Base-by-base conservation (phyloP, 2,888 invertebrate species). In the Drosophila neotestacea region DNA sequence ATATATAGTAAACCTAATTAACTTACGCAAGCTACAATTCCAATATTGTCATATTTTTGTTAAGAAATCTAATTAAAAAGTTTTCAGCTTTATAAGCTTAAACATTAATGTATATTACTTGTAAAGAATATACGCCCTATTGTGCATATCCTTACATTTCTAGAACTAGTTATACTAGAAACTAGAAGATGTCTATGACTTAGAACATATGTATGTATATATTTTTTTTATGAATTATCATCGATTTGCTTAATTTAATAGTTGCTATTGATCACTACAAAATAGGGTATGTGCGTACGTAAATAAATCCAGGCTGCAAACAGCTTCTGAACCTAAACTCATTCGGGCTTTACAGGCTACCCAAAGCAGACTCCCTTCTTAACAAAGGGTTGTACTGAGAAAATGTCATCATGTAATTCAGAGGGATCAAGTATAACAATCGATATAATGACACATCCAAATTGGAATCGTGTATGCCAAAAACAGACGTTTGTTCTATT, bases 181-280 rank as follows among this genome's bases (percentile, higher is more conserved):
- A 10, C 10, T 48, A 32, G 32, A 48, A 32, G 16, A 16, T 32
- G 13, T 13, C 48, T 48, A 48, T 32, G 10, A 16, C 47, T 48
- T 32, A 2, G 10, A 10, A 10, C 48, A 48, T 10, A 41, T 9
- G 1, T 41, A 41, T 16, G 6, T 16, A 22, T 22, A 22, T 32
- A 16, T 16, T 1, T 16, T 16, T 16, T 16, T 48, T 48, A 16
- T 32, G 1, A 4, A 9, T 9, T 41, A 41, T 16, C 16, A 9
- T 41, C 0, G 16, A 41, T 16, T 41, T 41, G 22, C 9, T 10
- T 16, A 32, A 9, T 2, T 32, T 5, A 28, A 28, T 32, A 32
- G 13, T 32, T 32, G 5, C 47, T 32, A 32, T 32, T 32, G 9
- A 32, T 32, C 10, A 48, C 48, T 48, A 11, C 32, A 48, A 11